Evolutionary conservation across 2,888 invertebrate genomes (phyloP), one percentile per base, ranked within the genome.

Genomic region (Drosophila dives): DNA sequence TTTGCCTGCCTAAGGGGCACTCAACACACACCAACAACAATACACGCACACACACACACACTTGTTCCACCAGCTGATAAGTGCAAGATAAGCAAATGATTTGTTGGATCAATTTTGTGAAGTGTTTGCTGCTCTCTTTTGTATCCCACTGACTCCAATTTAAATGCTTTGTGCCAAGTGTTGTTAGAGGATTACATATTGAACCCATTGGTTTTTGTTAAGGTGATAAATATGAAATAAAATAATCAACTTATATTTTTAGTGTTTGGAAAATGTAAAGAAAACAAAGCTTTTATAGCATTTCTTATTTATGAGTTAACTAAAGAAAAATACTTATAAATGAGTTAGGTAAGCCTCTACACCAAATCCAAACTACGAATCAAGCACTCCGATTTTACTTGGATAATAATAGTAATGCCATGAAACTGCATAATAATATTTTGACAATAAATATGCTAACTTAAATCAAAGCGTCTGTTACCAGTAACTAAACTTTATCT

Each of bases 81-180:
- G 83, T 80, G 81, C 60, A 69, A 80, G 80, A 83, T 80, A 81
- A 81, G 80, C 77, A 81, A 80, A 81, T 71, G 74, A 65, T 77
- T 77, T 80, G 58, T 83, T 69, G 71, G 51, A 67, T 64, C 58
- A 77, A 80, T 77, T 69, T 72, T 60, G 34, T 61, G 29, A 51
- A 67, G 75, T 75, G 83, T 79, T 82, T 82, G 64, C 53, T 63
- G 78, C 56, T 67, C 63, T 56, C 58, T 68, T 56, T 29, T 26
- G n/a, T 51, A 54, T 55, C 45, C 60, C 50, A 62, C 58, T 61
- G 54, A 58, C 56, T 61, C 48, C 45, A 75, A 75, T 64, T 69
- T 51, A 48, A 33, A 11, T 32, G 50, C 60, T 64, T 69, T 74
- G 49, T 62, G 40, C 71, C 15, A 55, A 80, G 77, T 75, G 72